A percentile compares a stretch with the other conserved stretches of the same genome.
These are phyloP conservation scores for Cydia fagiglandana DNA, from an alignment of 1,140 invertebrate species.

Conservation along the genomic window DNA sequence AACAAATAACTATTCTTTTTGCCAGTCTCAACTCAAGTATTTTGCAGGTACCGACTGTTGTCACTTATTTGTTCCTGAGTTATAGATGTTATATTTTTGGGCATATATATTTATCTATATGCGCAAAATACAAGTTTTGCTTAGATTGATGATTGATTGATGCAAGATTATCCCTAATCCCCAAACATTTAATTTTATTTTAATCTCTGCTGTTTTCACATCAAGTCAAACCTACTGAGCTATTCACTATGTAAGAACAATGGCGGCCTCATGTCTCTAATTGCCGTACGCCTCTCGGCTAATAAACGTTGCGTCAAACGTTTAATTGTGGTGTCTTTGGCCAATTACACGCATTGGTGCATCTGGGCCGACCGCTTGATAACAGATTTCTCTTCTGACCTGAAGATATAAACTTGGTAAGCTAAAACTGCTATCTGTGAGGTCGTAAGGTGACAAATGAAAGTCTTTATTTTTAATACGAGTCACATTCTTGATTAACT, in stretches of 20 bases:
- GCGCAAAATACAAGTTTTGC: too few species aligned
- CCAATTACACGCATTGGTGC: conserved; percentile 74
- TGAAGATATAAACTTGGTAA: conserved; percentile 55
- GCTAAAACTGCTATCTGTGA: neutral
- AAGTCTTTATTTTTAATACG: neutral
- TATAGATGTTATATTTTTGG: too few species aligned
- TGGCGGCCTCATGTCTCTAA: conserved; percentile 43
- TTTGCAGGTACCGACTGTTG: too few species aligned
- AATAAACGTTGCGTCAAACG: conserved; percentile 63
- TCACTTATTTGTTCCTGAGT: too few species aligned
- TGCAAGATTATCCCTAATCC: neutral
- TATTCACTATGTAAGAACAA: conserved; percentile 38
- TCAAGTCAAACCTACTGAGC: conserved; percentile 33
- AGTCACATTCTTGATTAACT: neutral
- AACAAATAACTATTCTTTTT: too few species aligned
- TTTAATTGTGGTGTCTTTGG: conserved; percentile 52
- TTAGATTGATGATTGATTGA: neutral
- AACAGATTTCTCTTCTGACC: conserved; percentile 74
- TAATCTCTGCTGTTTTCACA: neutral
- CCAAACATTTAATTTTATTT: too few species aligned
- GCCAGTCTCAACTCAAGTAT: too few species aligned
- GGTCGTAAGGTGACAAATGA: neutral
- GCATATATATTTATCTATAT: too few species aligned
- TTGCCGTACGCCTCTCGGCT: conserved; percentile 54
- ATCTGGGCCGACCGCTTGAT: conserved; percentile 60